Conservation (phyloP, 2,888 invertebrate genomes). For the Corythucha ciliata region DNA sequence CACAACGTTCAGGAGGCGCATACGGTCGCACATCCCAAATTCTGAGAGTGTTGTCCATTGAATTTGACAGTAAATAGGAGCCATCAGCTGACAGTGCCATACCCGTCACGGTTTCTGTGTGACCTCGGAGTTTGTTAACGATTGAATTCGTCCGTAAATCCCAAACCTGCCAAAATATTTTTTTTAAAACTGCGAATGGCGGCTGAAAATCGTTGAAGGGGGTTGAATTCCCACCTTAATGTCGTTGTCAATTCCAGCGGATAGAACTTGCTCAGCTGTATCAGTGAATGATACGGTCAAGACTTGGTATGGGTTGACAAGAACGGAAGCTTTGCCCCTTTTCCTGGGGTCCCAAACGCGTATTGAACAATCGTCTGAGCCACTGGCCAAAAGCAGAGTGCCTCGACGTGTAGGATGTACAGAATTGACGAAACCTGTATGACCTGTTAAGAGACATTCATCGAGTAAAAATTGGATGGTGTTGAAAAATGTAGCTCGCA, state of each 20-base stretch:
- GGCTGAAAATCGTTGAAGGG: too few relatives aligned
- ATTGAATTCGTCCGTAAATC: conserved; percentile 83
- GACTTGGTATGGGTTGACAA: conserved; percentile 60
- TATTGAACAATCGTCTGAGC: conserved; percentile 89
- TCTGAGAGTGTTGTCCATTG: conserved; percentile 91
- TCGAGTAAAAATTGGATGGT: background rate
- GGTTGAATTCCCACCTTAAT: conserved; percentile 65
- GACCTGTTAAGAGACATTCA: conserved; percentile 42
- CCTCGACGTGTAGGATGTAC: conserved; percentile 67
- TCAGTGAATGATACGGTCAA: conserved; percentile 90
- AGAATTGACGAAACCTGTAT: conserved; percentile 50
- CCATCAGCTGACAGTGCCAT: conserved; percentile 74
- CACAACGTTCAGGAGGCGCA: conserved; percentile 85
- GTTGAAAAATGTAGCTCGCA: background rate
- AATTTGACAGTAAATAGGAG: conserved; percentile 84
- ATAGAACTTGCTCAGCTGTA: conserved; percentile 87
- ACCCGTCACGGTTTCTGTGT: conserved; percentile 91
- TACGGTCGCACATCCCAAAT: conserved; percentile 97
- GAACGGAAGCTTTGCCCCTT: conserved; percentile 59
- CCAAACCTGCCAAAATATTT: conserved; percentile 56
- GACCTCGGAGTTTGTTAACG: conserved; percentile 78
- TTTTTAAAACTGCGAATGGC: too few relatives aligned
- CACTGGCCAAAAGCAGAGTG: conserved; percentile 81
- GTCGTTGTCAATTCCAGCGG: conserved; percentile 93
- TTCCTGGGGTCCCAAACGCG: conserved; percentile 89